Conservation (phyloP, 37 sponge, comb jelly and placozoan species). For the Cliona cf. orientalis region DNA sequence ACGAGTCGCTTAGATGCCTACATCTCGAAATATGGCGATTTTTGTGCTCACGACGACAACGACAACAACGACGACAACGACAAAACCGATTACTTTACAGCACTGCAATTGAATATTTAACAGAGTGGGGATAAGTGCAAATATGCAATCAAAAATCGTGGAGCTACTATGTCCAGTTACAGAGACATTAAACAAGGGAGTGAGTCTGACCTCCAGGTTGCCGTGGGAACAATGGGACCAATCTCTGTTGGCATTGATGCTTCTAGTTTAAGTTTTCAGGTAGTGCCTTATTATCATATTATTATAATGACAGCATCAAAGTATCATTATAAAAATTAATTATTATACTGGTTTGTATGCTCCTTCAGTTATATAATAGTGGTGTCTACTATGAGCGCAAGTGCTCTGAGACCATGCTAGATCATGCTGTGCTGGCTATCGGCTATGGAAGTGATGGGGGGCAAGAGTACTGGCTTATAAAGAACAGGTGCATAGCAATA, state of each 20-base stretch:
- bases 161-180: slow-evolving; percentile 66
- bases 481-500: slow-evolving; percentile 62
- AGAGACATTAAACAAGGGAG: slow-evolving; percentile 51
- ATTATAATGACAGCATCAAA: no score
- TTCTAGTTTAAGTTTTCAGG: slow-evolving; percentile 75
- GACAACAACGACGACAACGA: no score
- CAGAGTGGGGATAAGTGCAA: no score
- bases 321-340: no score
- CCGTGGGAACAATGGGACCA: slow-evolving; percentile 85
- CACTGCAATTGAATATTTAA: no score
- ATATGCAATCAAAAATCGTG: slow-evolving; percentile 60
- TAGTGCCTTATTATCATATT: no score
- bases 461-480: slow-evolving; percentile 69
- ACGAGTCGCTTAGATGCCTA: no score
- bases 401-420: slow-evolving; percentile 55
- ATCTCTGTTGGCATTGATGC: slow-evolving; percentile 96
- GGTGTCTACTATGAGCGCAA: slow-evolving; percentile 33
- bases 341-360: no score
- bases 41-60: no score
- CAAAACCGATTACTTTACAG: no score
- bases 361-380: slow-evolving; percentile 35
- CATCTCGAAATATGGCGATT: no score
- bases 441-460: slow-evolving; percentile 45
- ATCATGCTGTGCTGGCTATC: slow-evolving; percentile 50
- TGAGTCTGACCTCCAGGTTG: slow-evolving; percentile 75